Evolutionary conservation across 2,113 vertebrate genomes (phyloP).

Genomic region (Ptilonorhynchus violaceus): DNA sequence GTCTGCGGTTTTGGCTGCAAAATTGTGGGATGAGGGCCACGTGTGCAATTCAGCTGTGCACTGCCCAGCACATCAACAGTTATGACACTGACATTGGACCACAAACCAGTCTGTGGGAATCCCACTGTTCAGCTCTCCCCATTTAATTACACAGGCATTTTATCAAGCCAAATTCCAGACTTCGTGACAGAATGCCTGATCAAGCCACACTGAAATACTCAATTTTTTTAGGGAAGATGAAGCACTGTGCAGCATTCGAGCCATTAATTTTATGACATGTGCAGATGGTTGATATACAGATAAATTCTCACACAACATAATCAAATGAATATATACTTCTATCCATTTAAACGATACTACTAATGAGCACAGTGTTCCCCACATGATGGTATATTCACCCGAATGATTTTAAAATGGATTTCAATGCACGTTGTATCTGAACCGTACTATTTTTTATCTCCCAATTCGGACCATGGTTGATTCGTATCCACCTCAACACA

Average conservation of each 20-base stretch:
- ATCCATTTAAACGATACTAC: not conserved
- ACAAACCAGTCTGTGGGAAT: not conserved
- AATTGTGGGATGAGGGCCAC: rapidly evolving
- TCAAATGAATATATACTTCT: not conserved
- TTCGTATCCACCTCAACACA: not conserved
- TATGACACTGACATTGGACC: too few species aligned
- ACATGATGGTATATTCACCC: not conserved
- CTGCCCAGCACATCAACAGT: not conserved
- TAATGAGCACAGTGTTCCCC: not conserved
- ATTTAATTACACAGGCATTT: not conserved
- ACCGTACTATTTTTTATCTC: rapidly evolving
- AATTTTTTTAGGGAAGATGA: not conserved
- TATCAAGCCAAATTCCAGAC: not conserved
- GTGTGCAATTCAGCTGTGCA: not conserved
- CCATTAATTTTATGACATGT: conserved; percentile 11
- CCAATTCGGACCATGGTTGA: rapidly evolving
- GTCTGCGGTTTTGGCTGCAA: not conserved
- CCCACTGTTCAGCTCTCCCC: not conserved
- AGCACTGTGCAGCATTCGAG: not conserved
- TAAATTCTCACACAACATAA: not conserved
- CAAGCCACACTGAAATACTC: not conserved
- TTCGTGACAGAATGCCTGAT: not conserved
- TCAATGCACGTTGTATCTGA: not conserved
- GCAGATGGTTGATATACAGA: not conserved
- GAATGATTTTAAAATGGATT: not conserved